phyloP scores from a whole-genome alignment of 2,113 vertebrate species.

The Ciconia maguari region DNA sequence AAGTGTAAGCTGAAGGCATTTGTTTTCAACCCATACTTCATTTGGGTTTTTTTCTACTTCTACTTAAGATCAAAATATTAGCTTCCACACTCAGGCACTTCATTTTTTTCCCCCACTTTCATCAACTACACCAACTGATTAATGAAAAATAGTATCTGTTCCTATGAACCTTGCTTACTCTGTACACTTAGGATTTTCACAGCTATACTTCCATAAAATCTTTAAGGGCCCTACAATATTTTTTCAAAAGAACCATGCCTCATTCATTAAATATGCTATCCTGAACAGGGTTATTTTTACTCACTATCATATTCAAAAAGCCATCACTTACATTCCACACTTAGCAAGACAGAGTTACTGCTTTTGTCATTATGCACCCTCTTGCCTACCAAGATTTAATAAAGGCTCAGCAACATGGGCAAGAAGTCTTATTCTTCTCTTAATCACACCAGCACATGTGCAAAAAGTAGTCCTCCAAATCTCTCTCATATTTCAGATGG shows the following conservation, averaged over 20 bases:
- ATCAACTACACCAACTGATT: not conserved
- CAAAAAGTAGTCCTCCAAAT: not conserved
- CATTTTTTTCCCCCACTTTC: not conserved
- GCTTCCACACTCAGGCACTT: not conserved
- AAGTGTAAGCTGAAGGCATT: not conserved
- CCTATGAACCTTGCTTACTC: not conserved
- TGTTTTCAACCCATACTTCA: not conserved
- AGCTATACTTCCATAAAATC: not conserved
- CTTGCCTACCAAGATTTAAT: not conserved
- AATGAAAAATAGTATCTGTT: not conserved
- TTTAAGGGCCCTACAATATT: not conserved
- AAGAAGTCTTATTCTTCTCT: not conserved
- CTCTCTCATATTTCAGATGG: not conserved
- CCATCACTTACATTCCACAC: not conserved
- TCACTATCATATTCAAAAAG: not conserved
- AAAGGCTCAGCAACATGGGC: not conserved
- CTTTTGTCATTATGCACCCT: not conserved
- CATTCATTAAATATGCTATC: not conserved
- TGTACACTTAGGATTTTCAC: not conserved
- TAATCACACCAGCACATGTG: not conserved
- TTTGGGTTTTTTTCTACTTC: not conserved
- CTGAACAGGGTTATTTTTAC: constrained; percentile 25
- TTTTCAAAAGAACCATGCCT: not conserved
- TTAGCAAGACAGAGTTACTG: not conserved
- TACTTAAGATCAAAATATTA: not conserved